Conservation (phyloP, 92 coral and sea anemone genomes). For the Parazoanthus darwini region DNA sequence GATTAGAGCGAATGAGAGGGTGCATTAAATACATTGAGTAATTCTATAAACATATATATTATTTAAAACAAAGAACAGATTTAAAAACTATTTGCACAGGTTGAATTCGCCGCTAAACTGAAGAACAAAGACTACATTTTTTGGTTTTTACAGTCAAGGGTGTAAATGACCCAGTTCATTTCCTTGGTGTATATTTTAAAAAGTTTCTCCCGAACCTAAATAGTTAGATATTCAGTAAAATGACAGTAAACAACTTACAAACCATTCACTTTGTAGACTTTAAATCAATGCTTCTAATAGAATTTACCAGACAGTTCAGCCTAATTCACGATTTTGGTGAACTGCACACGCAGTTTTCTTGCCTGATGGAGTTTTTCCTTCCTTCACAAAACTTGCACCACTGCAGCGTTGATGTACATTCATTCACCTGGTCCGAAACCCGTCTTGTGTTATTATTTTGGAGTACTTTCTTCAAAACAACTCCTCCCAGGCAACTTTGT, state of each 20-base stretch:
- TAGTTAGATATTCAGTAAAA: no score
- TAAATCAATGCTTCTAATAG: not conserved
- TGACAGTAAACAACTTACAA: no score
- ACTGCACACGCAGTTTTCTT: not conserved
- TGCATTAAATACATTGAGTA: not conserved
- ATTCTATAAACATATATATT: no score
- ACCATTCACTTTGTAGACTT: no score
- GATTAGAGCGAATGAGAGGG: not conserved
- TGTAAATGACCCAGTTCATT: not conserved
- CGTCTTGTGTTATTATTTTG: not conserved
- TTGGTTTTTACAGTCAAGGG: no score
- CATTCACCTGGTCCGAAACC: not conserved
- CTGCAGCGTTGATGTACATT: not conserved
- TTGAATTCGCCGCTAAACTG: not conserved
- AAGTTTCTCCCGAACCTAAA: no score
- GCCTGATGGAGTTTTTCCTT: not conserved
- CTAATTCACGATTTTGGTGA: not conserved
- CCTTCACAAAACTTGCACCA: not conserved
- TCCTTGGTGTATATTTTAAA: not conserved
- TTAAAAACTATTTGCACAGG: not conserved
- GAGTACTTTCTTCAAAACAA: constrained; percentile 9
- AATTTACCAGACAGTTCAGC: not conserved
- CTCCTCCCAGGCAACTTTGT: constrained; percentile 10
- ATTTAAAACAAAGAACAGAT: not conserved
- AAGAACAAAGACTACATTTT: not conserved